phyloP scores from a whole-genome alignment of 2,113 vertebrate species.

The Prionailurus bengalensis region DNA sequence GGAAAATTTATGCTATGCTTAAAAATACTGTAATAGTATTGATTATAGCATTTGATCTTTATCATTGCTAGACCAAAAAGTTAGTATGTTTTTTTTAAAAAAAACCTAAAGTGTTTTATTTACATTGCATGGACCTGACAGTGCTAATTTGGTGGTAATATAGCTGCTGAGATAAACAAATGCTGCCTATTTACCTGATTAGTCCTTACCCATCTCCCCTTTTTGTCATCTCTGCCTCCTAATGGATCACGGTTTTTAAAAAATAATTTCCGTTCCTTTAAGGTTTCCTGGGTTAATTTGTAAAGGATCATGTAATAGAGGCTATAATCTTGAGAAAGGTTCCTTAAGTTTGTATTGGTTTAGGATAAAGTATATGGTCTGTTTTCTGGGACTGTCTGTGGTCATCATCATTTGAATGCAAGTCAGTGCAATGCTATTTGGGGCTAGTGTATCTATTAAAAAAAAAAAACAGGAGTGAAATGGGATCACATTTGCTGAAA shows the following conservation, averaged over 20 bases:
- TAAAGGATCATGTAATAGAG: not conserved
- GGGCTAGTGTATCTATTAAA: not conserved
- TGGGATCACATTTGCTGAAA: not conserved
- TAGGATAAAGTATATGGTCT: not conserved
- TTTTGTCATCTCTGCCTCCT: not conserved
- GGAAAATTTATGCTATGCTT: not conserved
- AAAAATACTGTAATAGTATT: not conserved
- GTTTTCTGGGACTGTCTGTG: not conserved
- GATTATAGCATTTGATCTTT: not conserved
- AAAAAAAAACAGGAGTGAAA: not conserved
- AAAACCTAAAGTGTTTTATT: not conserved
- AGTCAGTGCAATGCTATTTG: not conserved
- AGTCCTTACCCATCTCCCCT: not conserved
- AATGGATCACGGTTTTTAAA: not conserved
- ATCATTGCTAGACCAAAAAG: not conserved
- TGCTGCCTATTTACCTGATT: not conserved
- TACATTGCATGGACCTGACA: not conserved
- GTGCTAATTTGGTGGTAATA: not conserved
- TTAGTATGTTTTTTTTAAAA: not conserved
- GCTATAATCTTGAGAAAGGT: not conserved
- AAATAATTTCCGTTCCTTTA: not conserved
- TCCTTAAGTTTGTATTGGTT: not conserved
- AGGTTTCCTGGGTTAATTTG: not conserved
- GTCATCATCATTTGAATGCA: not conserved
- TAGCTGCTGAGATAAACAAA: not conserved